These are phyloP conservation scores for Coelopa frigida DNA, from an alignment of 1,140 invertebrate species.

Conservation along the genomic window DNA sequence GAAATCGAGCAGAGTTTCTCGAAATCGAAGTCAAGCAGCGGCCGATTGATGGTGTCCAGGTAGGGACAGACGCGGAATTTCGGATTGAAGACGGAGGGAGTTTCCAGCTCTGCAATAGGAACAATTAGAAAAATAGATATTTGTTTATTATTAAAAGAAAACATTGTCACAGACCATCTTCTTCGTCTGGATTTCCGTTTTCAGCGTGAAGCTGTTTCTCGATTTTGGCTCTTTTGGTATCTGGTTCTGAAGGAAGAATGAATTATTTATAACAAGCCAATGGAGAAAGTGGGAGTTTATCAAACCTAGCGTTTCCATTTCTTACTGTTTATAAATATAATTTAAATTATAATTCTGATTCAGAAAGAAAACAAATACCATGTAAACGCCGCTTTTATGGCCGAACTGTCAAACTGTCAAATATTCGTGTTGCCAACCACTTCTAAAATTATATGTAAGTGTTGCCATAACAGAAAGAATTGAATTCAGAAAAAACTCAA, in stretches of 20 bases:
- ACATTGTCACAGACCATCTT: slow-evolving; percentile 8
- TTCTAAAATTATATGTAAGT: too few relatives aligned
- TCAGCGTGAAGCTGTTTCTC: neutral
- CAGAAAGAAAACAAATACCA: too few relatives aligned
- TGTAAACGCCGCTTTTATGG: too few relatives aligned
- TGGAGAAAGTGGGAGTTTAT: too few relatives aligned
- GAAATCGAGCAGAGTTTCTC: slow-evolving; percentile 99
- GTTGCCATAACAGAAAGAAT: too few relatives aligned
- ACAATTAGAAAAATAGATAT: too few relatives aligned
- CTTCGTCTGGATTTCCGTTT: neutral
- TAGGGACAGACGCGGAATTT: slow-evolving; percentile 70
- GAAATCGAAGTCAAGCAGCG: slow-evolving; percentile 99
- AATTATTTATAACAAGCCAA: neutral
- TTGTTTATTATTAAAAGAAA: neutral
- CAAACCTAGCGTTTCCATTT: too few relatives aligned
- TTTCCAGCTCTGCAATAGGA: slow-evolving; percentile 20
- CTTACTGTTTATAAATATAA: too few relatives aligned
- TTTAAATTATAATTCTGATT: too few relatives aligned
- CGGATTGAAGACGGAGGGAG: slow-evolving; percentile 42
- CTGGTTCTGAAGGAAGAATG: neutral
- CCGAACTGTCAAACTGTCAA: too few relatives aligned
- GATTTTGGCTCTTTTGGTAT: slow-evolving; percentile 6
- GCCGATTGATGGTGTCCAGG: slow-evolving; percentile 92
- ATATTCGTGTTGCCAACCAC: too few relatives aligned
- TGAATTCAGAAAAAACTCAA: too few relatives aligned